These are phyloP conservation scores for Ichneumoninae sp. DNA, from an alignment of 2,888 invertebrate species.

Conservation along the genomic window DNA sequence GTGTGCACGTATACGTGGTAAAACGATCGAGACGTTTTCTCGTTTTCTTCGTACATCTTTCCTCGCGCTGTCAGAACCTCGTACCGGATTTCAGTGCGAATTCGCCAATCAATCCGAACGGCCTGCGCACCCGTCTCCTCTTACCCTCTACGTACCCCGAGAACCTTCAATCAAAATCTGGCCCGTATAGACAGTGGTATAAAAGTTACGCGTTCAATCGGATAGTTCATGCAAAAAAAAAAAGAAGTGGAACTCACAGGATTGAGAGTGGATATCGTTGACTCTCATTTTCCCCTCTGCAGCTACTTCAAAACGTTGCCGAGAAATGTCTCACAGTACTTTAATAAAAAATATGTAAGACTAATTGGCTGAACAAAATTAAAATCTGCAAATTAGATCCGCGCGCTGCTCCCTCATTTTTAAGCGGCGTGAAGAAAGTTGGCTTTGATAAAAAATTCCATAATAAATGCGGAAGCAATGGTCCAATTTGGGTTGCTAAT, in stretches of 20 bases:
- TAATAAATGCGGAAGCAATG: background rate
- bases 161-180: slow-evolving; percentile 40
- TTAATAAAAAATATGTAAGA: background rate
- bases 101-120: slow-evolving; percentile 52
- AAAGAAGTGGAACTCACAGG: slow-evolving; percentile 26
- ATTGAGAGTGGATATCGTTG: slow-evolving; percentile 34
- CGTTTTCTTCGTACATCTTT: slow-evolving; percentile 12
- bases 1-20: slow-evolving; percentile 1
- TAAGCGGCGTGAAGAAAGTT: background rate
- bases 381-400: too few relatives aligned
- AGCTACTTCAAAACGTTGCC: background rate
- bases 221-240: slow-evolving; percentile 41
- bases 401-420: too few relatives aligned
- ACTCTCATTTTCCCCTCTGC: slow-evolving; percentile 3
- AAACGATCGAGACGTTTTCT: slow-evolving; percentile 39
- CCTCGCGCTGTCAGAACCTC: slow-evolving; percentile 26
- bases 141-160: background rate
- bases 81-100: slow-evolving; percentile 48
- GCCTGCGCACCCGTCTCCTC: slow-evolving; percentile 13
- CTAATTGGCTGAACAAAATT: background rate
- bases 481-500: too few relatives aligned
- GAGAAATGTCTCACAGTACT: background rate
- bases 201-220: slow-evolving; percentile 29
- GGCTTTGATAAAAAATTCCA: background rate
- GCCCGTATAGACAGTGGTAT: slow-evolving; percentile 20